phyloP scores from a whole-genome alignment of 92 coral and sea anemone species.

The Porites rus region DNA sequence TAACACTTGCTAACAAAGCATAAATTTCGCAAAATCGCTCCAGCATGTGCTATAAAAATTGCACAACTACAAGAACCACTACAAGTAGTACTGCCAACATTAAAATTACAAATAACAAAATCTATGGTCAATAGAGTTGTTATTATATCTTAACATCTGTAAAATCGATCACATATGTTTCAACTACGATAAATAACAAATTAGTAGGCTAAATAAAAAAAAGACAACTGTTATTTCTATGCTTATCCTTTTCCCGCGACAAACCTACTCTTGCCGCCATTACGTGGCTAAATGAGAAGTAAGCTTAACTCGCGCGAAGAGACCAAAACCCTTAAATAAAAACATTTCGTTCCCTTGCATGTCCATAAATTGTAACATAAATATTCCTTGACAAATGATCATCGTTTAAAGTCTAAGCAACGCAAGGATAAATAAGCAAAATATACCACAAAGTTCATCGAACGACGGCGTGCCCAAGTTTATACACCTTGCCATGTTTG shows the following conservation, averaged over 20 bases:
- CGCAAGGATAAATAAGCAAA: slow-evolving; percentile 3
- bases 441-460: slow-evolving; percentile 24
- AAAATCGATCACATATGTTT: too few species aligned
- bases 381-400: background rate
- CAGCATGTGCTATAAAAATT: background rate
- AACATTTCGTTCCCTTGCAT: background rate
- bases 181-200: background rate
- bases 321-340: background rate
- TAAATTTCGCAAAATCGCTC: background rate
- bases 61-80: slow-evolving; percentile 14
- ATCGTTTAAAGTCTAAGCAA: background rate
- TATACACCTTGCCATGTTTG: slow-evolving; percentile 15
- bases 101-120: too few species aligned
- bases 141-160: too few species aligned
- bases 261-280: slow-evolving; percentile 11
- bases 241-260: background rate
- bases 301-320: background rate
- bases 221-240: background rate
- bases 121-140: too few species aligned
- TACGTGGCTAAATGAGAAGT: background rate
- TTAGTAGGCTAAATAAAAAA: background rate
- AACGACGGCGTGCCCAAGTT: slow-evolving; percentile 8
- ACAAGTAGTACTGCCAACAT: background rate
- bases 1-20: background rate
- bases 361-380: background rate